phyloP scores from a whole-genome alignment of 1,140 invertebrate genomes.

The Sarcophaga bullata region DNA sequence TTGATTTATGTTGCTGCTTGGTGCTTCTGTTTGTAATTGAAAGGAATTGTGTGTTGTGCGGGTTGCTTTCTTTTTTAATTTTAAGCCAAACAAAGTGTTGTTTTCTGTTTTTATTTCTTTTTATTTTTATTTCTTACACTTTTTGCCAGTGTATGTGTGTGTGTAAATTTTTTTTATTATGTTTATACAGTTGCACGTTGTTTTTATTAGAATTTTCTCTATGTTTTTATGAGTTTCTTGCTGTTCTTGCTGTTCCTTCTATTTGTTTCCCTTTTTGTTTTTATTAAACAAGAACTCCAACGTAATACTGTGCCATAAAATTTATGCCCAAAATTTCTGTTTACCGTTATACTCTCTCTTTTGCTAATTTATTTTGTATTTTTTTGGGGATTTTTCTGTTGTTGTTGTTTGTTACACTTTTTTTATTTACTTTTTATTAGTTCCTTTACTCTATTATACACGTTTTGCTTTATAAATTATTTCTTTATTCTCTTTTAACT shows the following conservation, averaged over 20 bases:
- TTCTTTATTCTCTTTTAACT: conserved; percentile 25
- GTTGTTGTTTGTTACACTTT: not conserved
- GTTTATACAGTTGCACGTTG: not conserved
- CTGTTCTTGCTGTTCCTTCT: not conserved
- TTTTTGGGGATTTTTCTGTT: no score
- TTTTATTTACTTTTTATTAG: not conserved
- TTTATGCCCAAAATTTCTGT: not conserved
- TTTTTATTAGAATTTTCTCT: not conserved
- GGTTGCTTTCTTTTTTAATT: not conserved
- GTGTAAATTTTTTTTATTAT: not conserved
- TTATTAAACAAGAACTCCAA: not conserved
- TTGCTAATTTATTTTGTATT: not conserved
- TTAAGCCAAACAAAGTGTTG: not conserved
- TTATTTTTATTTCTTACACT: conserved; percentile 7
- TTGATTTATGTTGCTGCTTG: no score
- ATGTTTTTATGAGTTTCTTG: not conserved
- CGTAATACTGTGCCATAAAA: not conserved
- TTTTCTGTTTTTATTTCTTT: not conserved
- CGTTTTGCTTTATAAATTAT: not conserved
- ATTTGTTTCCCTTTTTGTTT: not conserved
- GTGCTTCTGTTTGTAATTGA: not conserved
- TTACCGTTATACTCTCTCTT: not conserved
- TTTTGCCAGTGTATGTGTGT: not conserved
- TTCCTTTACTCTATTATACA: not conserved
- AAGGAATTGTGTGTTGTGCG: not conserved